Evolutionary conservation across 2,113 vertebrate genomes (phyloP), one percentile per base, ranked within the genome.

Genomic region (Orycteropus afer): DNA sequence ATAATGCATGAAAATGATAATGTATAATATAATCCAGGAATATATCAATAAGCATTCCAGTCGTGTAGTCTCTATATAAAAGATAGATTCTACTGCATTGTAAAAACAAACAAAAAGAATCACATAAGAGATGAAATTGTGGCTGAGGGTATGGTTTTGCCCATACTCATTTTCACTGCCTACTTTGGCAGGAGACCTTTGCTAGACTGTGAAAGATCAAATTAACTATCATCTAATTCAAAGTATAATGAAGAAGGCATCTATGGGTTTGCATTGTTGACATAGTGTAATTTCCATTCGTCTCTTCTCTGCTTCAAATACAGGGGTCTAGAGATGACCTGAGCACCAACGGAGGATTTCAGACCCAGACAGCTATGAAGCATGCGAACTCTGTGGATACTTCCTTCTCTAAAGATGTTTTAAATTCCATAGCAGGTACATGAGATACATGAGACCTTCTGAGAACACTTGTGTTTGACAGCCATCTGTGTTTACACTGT

Each of bases 381-480:
- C 99, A 99, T 80, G 99, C 98, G 32, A 99, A 99, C 98, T 99
- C 99, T 12, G 98, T 99, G 95, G 99, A 99, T 93, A 99, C 99
- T 0, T 99, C 99, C 40, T 99, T 99, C 96, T 99, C 99, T 96
- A 99, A 99, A 98, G 99, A 99, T 97, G 99, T 99, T 49, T 98
- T 99, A 91, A 99, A 99, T 98, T 99, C 99, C 51, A 99, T 99
- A 98, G 99, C 99, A 99, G 99, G 99, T 99, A 99, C 57, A 93
- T 82, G 47, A 57, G 32, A 32, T 99, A 99, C 57, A 93, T 82
- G 47, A 57, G 32, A 32, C 67, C 71, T 71, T 87, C 22, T 29
- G 27, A 97, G 73, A 65, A 55, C 0, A 1, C 34, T 76, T 22
- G 2, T 83, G 87, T 93, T 76, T 86, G 59, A 93, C 61, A 89